Base-by-base conservation (phyloP, 2,113 vertebrate species). In the Rattus rattus region DNA sequence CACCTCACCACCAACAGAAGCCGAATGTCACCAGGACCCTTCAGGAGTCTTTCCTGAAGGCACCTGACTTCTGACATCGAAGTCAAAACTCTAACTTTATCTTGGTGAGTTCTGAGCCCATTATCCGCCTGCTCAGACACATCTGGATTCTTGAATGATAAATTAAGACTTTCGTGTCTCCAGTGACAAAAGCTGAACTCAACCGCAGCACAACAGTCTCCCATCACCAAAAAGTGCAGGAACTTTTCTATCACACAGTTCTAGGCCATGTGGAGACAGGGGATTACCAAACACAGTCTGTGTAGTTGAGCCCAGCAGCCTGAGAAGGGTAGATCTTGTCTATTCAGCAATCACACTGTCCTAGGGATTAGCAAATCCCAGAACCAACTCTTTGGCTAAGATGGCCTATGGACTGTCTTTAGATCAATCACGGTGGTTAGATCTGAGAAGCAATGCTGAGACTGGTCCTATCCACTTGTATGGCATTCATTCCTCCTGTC, bases 51-150 rank as follows among this genome's bases (percentile, higher is more conserved):
- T 87, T 92, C 43, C 54, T 63, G 76, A 81, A 87, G 49, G 56
- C 76, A 63, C 67, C 36, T 80, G 61, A 94, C 81, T 95, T 94
- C 95, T 93, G 91, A 43, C 61, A 84, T 67, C 49, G 65, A 96
- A 80, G 59, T 49, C 6, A 49, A 93, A 70, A 7, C 70, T 87
- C 76, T 96, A 81, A 93, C 80, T 95, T 80, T 93, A 88, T 90
- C 89, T 92, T 95, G 65, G 69, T 91, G 72, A 91, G 73, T 86
- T 96, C 52, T 84, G 67, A 96, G 89, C 39, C 47, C 59, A 84
- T 97, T 91, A 91, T 91, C 91, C 72, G 91, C 75, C 54, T 77
- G 69, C 67, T 84, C 72, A 94, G 83, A 90, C 96, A 93, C 87
- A 94, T 94, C 83, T 65, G 73, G 39, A 61, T 80, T 96, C 85